Evolutionary conservation across 2,888 invertebrate species (phyloP).

Genomic region (Dasypolia templi): DNA sequence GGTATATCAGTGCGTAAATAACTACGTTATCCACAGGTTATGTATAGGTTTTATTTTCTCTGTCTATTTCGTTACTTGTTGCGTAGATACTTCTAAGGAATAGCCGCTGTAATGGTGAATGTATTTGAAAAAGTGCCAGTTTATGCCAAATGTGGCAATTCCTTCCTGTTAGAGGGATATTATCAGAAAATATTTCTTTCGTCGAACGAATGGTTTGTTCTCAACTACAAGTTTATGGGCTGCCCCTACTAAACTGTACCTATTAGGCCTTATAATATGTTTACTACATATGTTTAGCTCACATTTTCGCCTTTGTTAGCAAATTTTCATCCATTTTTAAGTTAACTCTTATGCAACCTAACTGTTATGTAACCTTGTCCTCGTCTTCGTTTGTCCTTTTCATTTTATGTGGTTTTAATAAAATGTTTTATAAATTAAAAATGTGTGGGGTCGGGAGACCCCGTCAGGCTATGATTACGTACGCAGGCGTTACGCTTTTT

Average conservation of each 20-base stretch:
- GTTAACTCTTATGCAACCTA: not conserved
- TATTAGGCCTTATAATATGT: too few relatives aligned
- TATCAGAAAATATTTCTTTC: not conserved
- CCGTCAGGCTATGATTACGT: too few relatives aligned
- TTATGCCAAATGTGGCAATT: slow-evolving; percentile 23
- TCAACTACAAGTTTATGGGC: not conserved
- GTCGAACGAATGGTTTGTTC: not conserved
- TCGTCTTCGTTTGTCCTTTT: too few relatives aligned
- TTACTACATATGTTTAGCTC: too few relatives aligned
- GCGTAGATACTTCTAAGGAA: slow-evolving; percentile 14
- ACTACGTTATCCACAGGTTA: too few relatives aligned
- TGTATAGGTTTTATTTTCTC: not conserved
- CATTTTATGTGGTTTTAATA: too few relatives aligned
- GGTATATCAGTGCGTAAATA: too few relatives aligned
- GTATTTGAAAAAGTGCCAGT: slow-evolving; percentile 17
- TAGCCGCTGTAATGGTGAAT: slow-evolving; percentile 8
- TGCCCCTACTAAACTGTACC: too few relatives aligned
- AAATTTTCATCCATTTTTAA: not conserved
- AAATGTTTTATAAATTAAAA: too few relatives aligned
- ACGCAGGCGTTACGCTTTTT: too few relatives aligned
- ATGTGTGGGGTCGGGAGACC: too few relatives aligned
- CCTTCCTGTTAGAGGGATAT: slow-evolving; percentile 2
- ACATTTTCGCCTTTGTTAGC: not conserved
- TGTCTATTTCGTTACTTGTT: slow-evolving; percentile 27
- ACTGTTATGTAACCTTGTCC: too few relatives aligned